These are phyloP conservation scores for Rhaphigaster nebulosa DNA, from an alignment of 2,888 invertebrate genomes.

Conservation along the genomic window DNA sequence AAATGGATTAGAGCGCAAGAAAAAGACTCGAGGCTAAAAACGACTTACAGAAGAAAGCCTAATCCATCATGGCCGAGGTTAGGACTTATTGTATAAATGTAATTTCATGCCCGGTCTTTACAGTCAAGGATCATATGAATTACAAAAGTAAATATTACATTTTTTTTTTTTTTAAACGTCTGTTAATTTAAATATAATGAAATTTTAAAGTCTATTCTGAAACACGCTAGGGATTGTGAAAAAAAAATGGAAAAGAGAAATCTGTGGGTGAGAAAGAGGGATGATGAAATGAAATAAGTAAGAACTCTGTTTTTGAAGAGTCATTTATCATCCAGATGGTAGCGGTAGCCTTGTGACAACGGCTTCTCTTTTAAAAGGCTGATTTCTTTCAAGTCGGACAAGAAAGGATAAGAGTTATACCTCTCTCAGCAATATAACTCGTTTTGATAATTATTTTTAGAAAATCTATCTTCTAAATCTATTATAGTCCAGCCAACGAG, in stretches of 20 bases:
- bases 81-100: not conserved
- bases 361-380: not conserved
- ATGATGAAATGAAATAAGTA: slow-evolving; percentile 17
- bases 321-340: not conserved
- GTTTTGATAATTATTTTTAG: not conserved
- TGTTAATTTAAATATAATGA: not conserved
- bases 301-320: not conserved
- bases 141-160: not conserved
- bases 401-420: not conserved
- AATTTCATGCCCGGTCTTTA: not conserved
- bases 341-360: not conserved
- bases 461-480: not conserved
- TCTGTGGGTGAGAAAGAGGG: not conserved
- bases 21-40: not conserved
- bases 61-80: not conserved
- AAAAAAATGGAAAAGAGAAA: not conserved
- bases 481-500: too few species aligned
- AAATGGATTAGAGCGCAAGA: slow-evolving; percentile 8
- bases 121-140: not conserved
- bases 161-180: not conserved
- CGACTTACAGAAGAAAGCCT: not conserved
- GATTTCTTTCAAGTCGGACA: slow-evolving; percentile 7
- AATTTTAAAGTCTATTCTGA: not conserved
- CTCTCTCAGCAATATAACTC: not conserved
- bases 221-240: not conserved